These are phyloP conservation scores for Lipophrys pholis DNA, from an alignment of 2,113 vertebrate species.

Conservation along the genomic window DNA sequence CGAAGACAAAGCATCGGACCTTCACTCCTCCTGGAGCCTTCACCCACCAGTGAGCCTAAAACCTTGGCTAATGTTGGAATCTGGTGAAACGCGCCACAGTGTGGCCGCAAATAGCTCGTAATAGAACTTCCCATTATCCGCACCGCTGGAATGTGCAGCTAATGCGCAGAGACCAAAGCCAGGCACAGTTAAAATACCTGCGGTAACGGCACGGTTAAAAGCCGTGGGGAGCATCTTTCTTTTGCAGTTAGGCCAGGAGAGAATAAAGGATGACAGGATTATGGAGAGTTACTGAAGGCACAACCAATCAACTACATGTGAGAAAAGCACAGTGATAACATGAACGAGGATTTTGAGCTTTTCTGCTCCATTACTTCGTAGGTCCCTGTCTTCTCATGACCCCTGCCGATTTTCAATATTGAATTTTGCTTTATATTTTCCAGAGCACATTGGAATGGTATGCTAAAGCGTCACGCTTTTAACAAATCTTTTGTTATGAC, in stretches of 20 bases:
- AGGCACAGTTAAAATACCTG: constrained; percentile 79
- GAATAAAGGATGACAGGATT: constrained; percentile 47
- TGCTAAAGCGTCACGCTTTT: not conserved
- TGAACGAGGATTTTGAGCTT: not conserved
- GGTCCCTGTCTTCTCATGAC: constrained; percentile 20
- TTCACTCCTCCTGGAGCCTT: constrained; percentile 33
- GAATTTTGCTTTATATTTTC: constrained; percentile 11
- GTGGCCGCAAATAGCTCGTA: constrained; percentile 74
- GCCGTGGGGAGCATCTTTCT: constrained; percentile 61
- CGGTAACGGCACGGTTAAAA: constrained; percentile 65
- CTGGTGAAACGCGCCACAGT: constrained; percentile 72
- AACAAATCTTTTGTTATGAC: not conserved
- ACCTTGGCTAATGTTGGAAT: constrained; percentile 68
- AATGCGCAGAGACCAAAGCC: constrained; percentile 73
- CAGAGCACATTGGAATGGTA: not conserved
- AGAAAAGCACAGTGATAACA: constrained; percentile 14
- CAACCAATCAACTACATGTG: constrained; percentile 28
- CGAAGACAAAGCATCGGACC: constrained; percentile 44
- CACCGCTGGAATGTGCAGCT: constrained; percentile 77
- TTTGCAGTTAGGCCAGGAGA: constrained; percentile 60
- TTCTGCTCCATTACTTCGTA: not conserved
- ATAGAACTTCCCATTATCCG: constrained; percentile 75
- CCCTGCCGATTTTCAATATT: constrained; percentile 1
- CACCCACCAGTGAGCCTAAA: constrained; percentile 53
- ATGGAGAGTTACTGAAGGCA: constrained; percentile 37